Evolutionary conservation across 2,888 invertebrate genomes (phyloP).

Genomic region (Calliphora vomitoria): DNA sequence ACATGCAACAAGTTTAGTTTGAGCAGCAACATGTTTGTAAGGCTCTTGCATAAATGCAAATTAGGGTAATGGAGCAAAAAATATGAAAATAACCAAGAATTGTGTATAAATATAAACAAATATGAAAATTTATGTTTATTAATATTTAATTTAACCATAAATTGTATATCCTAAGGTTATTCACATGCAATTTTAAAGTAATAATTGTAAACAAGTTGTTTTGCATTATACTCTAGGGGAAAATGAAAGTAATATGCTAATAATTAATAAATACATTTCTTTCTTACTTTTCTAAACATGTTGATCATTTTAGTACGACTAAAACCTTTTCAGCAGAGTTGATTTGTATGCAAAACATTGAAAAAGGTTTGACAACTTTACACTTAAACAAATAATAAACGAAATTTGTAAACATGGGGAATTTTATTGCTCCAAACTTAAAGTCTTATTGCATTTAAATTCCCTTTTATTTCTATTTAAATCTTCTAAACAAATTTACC

Average conservation of each 20-base stretch:
- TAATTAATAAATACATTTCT: too few species aligned
- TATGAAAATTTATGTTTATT: conserved; percentile 14
- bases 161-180: conserved; percentile 8
- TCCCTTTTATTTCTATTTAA: too few species aligned
- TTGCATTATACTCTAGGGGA: background rate
- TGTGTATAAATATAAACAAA: conserved; percentile 2
- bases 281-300: too few species aligned
- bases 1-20: conserved; percentile 68
- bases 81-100: background rate
- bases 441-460: too few species aligned
- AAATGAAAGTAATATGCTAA: background rate
- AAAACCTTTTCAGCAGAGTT: too few species aligned
- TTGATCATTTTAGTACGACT: too few species aligned
- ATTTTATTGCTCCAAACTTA: too few species aligned
- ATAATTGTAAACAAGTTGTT: background rate
- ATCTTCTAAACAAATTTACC: too few species aligned
- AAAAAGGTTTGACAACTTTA: too few species aligned
- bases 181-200: background rate
- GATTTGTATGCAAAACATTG: too few species aligned
- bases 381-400: too few species aligned
- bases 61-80: conserved; percentile 65
- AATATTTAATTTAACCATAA: conserved; percentile 10
- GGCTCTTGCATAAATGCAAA: conserved; percentile 67
- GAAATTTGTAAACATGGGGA: too few species aligned
- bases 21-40: conserved; percentile 18